These are phyloP conservation scores for Doryteuthis pealeii DNA, from an alignment of 1,140 invertebrate genomes.

Conservation along the genomic window DNA sequence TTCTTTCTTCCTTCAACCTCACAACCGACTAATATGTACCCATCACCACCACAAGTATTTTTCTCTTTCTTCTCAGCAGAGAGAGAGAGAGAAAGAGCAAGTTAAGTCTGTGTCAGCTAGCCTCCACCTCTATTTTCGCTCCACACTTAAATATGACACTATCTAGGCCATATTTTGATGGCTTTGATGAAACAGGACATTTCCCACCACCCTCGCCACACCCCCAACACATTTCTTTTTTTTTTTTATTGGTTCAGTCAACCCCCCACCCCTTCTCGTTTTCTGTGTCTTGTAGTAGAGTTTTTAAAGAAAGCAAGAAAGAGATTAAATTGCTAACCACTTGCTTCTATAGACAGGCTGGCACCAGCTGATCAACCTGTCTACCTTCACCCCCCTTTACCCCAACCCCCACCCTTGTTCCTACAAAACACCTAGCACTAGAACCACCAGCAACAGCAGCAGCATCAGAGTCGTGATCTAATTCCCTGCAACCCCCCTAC, in stretches of 20 bases:
- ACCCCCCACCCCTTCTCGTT: too few relatives aligned
- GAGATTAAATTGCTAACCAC: neutral
- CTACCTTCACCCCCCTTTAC: neutral
- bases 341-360: neutral
- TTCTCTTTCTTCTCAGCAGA: too few relatives aligned
- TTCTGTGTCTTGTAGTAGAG: too few relatives aligned
- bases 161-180: constrained; percentile 7
- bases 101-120: neutral
- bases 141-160: neutral
- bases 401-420: neutral
- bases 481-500: too few relatives aligned
- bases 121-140: neutral
- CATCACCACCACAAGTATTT: too few relatives aligned
- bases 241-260: too few relatives aligned
- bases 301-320: too few relatives aligned
- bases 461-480: too few relatives aligned
- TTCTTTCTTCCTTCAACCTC: too few relatives aligned
- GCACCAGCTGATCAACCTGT: neutral
- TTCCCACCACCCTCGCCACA: neutral
- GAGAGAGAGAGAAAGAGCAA: neutral
- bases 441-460: too few relatives aligned
- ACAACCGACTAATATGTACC: too few relatives aligned
- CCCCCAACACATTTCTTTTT: neutral
- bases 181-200: constrained; percentile 7
- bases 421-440: neutral